Percentiles rank a stretch among this genome's conserved stretches.
Evolutionary conservation across 1,140 invertebrate species (phyloP).

Genomic region (Drosophila dunni): DNA sequence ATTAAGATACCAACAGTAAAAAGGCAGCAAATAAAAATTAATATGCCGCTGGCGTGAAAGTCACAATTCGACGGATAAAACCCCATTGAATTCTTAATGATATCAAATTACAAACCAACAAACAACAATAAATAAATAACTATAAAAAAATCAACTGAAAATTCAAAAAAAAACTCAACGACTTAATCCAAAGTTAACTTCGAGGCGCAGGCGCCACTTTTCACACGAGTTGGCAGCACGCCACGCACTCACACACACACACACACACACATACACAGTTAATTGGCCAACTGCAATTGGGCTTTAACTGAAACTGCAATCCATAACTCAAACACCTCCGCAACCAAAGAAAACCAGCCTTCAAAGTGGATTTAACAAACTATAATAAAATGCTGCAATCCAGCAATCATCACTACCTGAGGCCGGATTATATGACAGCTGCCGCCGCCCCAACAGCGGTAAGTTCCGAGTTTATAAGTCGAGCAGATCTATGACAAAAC

Average conservation of each 20-base stretch:
- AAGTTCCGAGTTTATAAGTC: constrained; percentile 84
- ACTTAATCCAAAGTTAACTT: constrained; percentile 50
- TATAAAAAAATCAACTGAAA: constrained; percentile 23
- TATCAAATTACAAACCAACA: constrained; percentile 54
- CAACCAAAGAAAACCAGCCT: constrained; percentile 71
- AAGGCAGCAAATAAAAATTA: constrained; percentile 58
- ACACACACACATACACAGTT: constrained; percentile 7
- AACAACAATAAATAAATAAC: constrained; percentile 35
- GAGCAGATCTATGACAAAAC: neutral
- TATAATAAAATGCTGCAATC: constrained; percentile 91
- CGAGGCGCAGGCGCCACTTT: constrained; percentile 75
- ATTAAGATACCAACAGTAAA: constrained; percentile 55
- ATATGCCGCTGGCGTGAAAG: constrained; percentile 72
- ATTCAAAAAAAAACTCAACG: constrained; percentile 27
- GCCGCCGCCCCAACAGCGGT: constrained; percentile 93
- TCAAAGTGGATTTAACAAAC: constrained; percentile 85
- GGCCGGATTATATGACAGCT: constrained; percentile 95
- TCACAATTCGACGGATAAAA: constrained; percentile 60
- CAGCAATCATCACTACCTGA: constrained; percentile 93
- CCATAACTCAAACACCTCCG: constrained; percentile 45
- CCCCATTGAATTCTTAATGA: constrained; percentile 70
- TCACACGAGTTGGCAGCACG: constrained; percentile 73
- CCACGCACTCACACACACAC: constrained; percentile 28
- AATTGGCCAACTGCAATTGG: constrained; percentile 44
- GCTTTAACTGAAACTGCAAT: too few species aligned